Evolutionary conservation across 2,888 invertebrate species (phyloP), one percentile per base, ranked within the genome.

Genomic region (Agrochola circellaris): DNA sequence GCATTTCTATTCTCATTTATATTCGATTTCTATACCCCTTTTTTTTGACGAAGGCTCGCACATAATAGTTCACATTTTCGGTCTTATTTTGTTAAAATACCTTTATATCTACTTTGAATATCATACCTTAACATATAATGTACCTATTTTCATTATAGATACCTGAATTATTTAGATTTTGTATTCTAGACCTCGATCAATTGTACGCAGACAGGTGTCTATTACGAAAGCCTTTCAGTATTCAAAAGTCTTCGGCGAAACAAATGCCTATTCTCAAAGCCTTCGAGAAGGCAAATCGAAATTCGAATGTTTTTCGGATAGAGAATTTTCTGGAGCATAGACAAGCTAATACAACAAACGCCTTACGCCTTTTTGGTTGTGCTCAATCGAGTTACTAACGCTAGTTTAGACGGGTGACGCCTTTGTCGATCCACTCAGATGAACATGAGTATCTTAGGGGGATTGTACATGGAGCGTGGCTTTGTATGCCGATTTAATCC

Each of bases 331-430:
- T 71, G 64, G 38, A 54, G 64, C n/a, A 72, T 77, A 54, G 66
- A 30, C 73, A 75, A 84, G 65, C 81, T 85, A 88, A 88, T 87
- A 88, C 79, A 80, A 71, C 77, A 79, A 84, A 81, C 74, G 82
- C 76, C 75, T 84, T 81, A 89, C 89, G 87, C 88, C 89, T 89
- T 89, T 89, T 89, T 82, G 87, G 87, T 85, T 87, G 87, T 89
- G 90, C 89, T 89, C 92, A 93, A 93, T 92, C 91, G 89, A 87
- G 92, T 94, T 93, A 94, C 89, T 91, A 88, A 90, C 91, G 92
- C 90, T 90, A 91, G 90, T 90, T 88, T 91, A 90, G 87, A 84
- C 89, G 87, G 78, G 84, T 89, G 85, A 88, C 86, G 89, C 90
- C 90, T 91, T 91, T 91, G 91, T 91, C 88, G 87, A 83, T 84